Evolutionary conservation across 2,797 vertebrate genomes (phyloP), one percentile per base, ranked within the genome.

Genomic region (Pogoniulus pusillus): DNA sequence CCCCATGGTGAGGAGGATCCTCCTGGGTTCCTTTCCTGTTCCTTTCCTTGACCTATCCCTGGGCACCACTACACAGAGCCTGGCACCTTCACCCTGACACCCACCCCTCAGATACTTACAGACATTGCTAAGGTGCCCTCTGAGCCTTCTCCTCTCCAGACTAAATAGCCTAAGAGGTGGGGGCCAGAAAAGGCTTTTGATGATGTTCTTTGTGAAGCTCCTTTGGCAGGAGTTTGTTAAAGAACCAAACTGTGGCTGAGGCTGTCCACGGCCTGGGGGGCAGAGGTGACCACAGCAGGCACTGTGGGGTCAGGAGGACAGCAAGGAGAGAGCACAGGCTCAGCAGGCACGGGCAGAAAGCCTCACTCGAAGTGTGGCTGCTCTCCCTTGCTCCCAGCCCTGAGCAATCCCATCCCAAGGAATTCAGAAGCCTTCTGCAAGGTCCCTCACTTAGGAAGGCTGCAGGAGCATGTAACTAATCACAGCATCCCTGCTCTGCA

Each of bases 391-490:
- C 88, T 79, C 57, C 64, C 18, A 24, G n/a, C 85, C 87, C 82
- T 71, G 89, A 88, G 47, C 94, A 94, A 91, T 86, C 85, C 64
- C 85, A 79, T 71, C 92, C 64, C 62, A 69, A 35, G 71, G 68
- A 94, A 85, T 82, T 87, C 78, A 82, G 73, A 91, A 84, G 60
- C 89, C 81, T 89, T 87, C 72, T 73, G 82, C 92, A 92, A 85
- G 92, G 87, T 66, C 84, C 83, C 80, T 82, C 84, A 85, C 95
- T 95, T 95, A 84, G 83, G 85, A 73, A 95, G 91, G 91, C 53
- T 90, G 93, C 94, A 95, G 86, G 91, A 94, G 92, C 93, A 77
- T 88, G 91, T 94, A 95, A 96, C 93, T 94, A 92, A 93, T 96
- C 94, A 93, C 87, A 84, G 91, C 94, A 95, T 93, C 91, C 73